Evolutionary conservation across 2,797 vertebrate genomes (phyloP).

Genomic region (Chloroceryle inda): DNA sequence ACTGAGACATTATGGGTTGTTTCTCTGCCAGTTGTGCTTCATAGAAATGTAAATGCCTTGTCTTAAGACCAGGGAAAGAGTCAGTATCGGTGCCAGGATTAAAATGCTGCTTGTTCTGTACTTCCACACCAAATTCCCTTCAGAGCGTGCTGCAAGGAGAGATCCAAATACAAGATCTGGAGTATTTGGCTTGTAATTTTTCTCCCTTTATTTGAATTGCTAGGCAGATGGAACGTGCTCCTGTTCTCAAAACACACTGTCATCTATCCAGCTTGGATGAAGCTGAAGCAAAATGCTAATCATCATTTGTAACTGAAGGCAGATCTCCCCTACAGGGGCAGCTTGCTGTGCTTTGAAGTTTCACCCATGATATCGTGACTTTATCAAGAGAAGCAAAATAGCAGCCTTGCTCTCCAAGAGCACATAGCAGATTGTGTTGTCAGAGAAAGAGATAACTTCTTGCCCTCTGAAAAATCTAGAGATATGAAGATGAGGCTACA

Average conservation of each 20-base stretch:
- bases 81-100: not conserved
- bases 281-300: conserved; percentile 4
- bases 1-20: not conserved
- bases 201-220: not conserved
- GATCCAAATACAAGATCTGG: conserved; percentile 9
- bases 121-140: not conserved
- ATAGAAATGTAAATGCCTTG: conserved; percentile 41
- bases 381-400: conserved; percentile 17
- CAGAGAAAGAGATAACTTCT: not conserved
- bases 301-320: not conserved
- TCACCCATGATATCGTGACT: not conserved
- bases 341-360: not conserved
- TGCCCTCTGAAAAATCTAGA: not conserved
- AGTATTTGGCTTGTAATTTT: conserved; percentile 18
- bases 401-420: not conserved
- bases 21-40: conserved; percentile 6
- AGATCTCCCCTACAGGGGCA: not conserved
- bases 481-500: not conserved
- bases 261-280: not conserved
- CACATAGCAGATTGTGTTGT: not conserved
- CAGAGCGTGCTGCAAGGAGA: not conserved
- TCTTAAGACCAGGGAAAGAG: not conserved
- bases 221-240: not conserved
- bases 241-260: not conserved
- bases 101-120: not conserved